Conservation (phyloP, 92 coral and sea anemone genomes). For the Chrysogorgia sp. region DNA sequence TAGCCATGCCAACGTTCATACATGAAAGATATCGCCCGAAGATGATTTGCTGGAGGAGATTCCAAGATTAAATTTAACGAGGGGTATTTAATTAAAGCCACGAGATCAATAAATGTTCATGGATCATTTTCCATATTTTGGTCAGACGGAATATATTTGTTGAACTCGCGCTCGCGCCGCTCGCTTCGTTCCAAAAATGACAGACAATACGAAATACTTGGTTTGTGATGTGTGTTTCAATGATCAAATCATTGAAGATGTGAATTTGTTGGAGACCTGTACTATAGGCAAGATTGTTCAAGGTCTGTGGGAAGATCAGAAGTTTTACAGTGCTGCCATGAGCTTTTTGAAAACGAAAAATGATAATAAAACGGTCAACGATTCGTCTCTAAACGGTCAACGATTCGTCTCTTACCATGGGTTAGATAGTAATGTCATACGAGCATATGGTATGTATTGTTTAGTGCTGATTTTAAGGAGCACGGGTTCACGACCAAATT, state of each 20-base stretch:
- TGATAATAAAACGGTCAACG: background rate
- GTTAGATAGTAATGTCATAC: constrained; percentile 16
- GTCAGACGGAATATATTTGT: background rate
- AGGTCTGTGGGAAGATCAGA: constrained; percentile 28
- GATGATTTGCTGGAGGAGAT: constrained; percentile 12
- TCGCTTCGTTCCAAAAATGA: constrained; percentile 23
- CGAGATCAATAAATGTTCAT: background rate
- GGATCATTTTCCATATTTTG: background rate
- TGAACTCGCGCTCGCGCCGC: no score
- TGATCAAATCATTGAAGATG: constrained; percentile 20
- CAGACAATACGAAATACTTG: constrained; percentile 8
- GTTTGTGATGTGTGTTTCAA: constrained; percentile 37
- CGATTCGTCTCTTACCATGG: constrained; percentile 6
- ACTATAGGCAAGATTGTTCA: constrained; percentile 29
- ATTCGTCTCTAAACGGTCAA: background rate
- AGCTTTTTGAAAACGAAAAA: constrained; percentile 24
- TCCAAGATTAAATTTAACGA: constrained; percentile 42
- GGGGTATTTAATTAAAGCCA: constrained; percentile 1
- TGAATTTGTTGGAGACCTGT: constrained; percentile 11
- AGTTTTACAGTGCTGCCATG: constrained; percentile 29
- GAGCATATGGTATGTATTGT: constrained; percentile 26
- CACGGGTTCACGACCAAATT: background rate
- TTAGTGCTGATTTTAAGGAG: background rate
- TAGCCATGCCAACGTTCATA: constrained; percentile 12
- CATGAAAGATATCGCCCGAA: background rate